A percentile compares a stretch with the other conserved stretches of the same genome.
phyloP scores from a whole-genome alignment of 1,140 invertebrate genomes.

The Drosophila funebris region DNA sequence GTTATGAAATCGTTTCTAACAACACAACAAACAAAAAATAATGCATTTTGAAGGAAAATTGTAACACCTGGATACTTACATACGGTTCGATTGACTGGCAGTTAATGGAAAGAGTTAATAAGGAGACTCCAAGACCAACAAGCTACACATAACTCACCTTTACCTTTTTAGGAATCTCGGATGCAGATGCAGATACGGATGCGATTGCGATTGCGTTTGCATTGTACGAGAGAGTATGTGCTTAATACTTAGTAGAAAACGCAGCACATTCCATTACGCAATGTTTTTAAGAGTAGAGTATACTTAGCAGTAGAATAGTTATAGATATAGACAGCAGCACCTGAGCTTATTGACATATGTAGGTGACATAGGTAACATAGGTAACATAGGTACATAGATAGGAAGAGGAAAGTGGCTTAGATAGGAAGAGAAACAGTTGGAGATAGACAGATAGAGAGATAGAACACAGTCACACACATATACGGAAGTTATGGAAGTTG shows the following conservation, averaged over 20 bases:
- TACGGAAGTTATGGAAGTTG: slow-evolving; percentile 32
- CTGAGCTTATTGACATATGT: slow-evolving; percentile 28
- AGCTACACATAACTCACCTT: slow-evolving; percentile 46
- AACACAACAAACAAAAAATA: slow-evolving; percentile 29
- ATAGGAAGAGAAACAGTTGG: slow-evolving; percentile 11
- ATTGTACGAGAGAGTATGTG: slow-evolving; percentile 29
- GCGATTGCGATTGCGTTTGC: slow-evolving; percentile 10
- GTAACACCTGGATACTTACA: slow-evolving; percentile 29
- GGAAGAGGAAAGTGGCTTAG: slow-evolving; percentile 27
- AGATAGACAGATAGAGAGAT: slow-evolving; percentile 17
- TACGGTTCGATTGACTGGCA: not conserved
- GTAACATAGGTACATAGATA: slow-evolving; percentile 13
- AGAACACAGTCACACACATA: slow-evolving; percentile 47
- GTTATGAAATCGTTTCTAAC: slow-evolving; percentile 18
- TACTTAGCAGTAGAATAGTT: slow-evolving; percentile 33
- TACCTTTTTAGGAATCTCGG: slow-evolving; percentile 14
- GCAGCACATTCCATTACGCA: slow-evolving; percentile 58
- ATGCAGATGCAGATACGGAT: slow-evolving; percentile 32
- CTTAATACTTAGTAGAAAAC: slow-evolving; percentile 53
- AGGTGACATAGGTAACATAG: slow-evolving; percentile 28
- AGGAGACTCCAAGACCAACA: slow-evolving; percentile 7
- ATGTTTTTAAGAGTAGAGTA: slow-evolving; percentile 38
- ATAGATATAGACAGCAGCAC: slow-evolving; percentile 43
- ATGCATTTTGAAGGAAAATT: slow-evolving; percentile 5
- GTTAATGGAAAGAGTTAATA: not conserved